Evolutionary conservation across 2,113 vertebrate species (phyloP).

Genomic region (Salvelinus namaycush): DNA sequence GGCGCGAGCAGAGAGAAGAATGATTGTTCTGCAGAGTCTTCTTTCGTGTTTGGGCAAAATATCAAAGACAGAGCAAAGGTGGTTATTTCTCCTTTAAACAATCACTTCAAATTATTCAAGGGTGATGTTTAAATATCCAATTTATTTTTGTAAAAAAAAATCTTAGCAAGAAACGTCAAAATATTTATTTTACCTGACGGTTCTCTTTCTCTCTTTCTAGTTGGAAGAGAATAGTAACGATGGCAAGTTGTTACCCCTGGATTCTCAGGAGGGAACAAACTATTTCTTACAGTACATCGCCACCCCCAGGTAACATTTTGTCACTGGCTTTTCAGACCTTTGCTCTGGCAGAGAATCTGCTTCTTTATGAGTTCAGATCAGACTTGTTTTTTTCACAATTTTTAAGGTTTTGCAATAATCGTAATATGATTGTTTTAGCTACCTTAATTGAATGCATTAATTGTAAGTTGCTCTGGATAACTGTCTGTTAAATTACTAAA

Average conservation of each 20-base stretch:
- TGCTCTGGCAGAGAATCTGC: not conserved
- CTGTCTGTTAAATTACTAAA: conserved; percentile 11
- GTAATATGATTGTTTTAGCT: too few species aligned
- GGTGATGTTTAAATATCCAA: too few species aligned
- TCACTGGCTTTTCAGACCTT: not conserved
- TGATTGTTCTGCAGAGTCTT: conserved; percentile 78
- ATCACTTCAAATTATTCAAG: not conserved
- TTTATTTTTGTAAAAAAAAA: too few species aligned
- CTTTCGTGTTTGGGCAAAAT: conserved; percentile 96
- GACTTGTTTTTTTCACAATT: too few species aligned
- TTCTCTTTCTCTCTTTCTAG: conserved; percentile 59
- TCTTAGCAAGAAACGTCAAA: too few species aligned
- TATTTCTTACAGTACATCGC: conserved; percentile 98
- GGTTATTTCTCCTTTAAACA: not conserved
- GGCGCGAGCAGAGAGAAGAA: conserved; percentile 67
- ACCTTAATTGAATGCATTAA: too few species aligned
- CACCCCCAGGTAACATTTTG: conserved; percentile 82
- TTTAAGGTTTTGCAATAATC: too few species aligned
- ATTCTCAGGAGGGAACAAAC: conserved; percentile 83
- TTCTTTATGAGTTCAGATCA: too few species aligned
- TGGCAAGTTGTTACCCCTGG: conserved; percentile 68
- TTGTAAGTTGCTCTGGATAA: conserved; percentile 22
- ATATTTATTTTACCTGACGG: too few species aligned
- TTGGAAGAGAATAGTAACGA: conserved; percentile 80
- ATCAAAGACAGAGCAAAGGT: conserved; percentile 97